Evolutionary conservation across 2,888 invertebrate genomes (phyloP).

Genomic region (Mystacides longicornis): DNA sequence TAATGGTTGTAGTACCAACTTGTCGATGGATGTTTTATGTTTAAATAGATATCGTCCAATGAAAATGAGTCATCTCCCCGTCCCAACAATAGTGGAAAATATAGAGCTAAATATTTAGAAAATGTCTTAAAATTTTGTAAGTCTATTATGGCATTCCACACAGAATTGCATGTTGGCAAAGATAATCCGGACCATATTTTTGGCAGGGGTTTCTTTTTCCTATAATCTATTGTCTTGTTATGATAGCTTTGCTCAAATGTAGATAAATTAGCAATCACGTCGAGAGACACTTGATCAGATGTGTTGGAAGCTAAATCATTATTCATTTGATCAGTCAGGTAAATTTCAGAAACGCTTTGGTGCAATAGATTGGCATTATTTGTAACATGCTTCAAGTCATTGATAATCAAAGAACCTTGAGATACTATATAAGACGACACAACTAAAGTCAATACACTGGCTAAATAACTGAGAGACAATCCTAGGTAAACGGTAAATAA

Average conservation of each 20-base stretch:
- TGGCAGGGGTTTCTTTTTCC: neutral
- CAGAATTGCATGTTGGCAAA: neutral
- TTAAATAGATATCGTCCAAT: neutral
- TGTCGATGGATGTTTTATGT: neutral
- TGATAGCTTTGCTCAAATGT: too few relatives aligned
- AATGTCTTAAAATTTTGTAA: too few relatives aligned
- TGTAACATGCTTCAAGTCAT: too few relatives aligned
- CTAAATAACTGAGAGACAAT: conserved; percentile 54
- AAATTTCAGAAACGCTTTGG: too few relatives aligned
- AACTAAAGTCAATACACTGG: conserved; percentile 51
- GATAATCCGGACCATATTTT: neutral
- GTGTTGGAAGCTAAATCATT: too few relatives aligned
- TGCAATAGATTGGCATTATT: too few relatives aligned
- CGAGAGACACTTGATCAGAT: too few relatives aligned
- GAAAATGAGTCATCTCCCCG: too few relatives aligned
- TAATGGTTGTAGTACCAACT: neutral
- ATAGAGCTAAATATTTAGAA: neutral
- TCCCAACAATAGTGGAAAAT: too few relatives aligned
- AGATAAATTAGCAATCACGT: too few relatives aligned
- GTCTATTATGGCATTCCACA: neutral
- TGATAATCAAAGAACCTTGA: conserved; percentile 25
- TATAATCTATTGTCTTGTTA: neutral
- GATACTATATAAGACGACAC: conserved; percentile 48
- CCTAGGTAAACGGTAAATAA: conserved; percentile 49
- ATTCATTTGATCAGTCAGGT: too few relatives aligned